Evolutionary conservation across 2,113 vertebrate species (phyloP).

Genomic region (Phrynocephalus versicolor): DNA sequence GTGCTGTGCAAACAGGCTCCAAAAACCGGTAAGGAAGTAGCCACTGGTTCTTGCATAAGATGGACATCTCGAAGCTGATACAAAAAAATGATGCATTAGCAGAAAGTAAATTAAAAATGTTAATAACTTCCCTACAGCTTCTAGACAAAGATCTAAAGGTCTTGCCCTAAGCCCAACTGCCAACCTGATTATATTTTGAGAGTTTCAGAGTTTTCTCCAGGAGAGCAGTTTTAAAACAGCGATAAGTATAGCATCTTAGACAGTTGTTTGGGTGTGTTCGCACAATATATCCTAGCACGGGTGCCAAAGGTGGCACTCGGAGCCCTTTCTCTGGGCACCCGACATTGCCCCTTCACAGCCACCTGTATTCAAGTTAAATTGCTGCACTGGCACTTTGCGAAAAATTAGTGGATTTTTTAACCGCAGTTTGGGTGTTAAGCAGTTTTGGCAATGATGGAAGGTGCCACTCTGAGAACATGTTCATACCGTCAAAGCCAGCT

Average conservation of each 20-base stretch:
- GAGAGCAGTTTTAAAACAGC: too few relatives aligned
- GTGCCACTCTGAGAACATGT: too few relatives aligned
- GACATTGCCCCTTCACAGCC: too few relatives aligned
- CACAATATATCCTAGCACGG: too few relatives aligned
- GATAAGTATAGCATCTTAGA: too few relatives aligned
- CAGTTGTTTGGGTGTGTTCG: neutral
- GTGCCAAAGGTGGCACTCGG: too few relatives aligned
- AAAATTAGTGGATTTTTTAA: neutral
- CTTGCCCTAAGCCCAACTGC: neutral
- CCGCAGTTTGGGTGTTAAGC: too few relatives aligned
- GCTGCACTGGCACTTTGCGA: too few relatives aligned
- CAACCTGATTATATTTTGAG: neutral
- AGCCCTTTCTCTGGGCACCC: too few relatives aligned
- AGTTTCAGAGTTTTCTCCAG: neutral
- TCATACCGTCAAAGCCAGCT: too few relatives aligned
- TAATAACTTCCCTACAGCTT: neutral
- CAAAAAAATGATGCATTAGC: slow-evolving; percentile 1
- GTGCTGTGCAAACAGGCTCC: slow-evolving; percentile 81
- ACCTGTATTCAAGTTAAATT: too few relatives aligned
- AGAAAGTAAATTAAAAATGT: neutral
- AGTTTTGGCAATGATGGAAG: too few relatives aligned
- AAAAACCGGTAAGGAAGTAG: slow-evolving; percentile 75
- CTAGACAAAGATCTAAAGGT: slow-evolving; percentile 4
- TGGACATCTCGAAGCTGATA: slow-evolving; percentile 82
- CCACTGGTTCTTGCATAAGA: slow-evolving; percentile 78